These are phyloP conservation scores for Cyprinodon variegatus DNA, from an alignment of 2,113 vertebrate genomes.

Conservation along the genomic window DNA sequence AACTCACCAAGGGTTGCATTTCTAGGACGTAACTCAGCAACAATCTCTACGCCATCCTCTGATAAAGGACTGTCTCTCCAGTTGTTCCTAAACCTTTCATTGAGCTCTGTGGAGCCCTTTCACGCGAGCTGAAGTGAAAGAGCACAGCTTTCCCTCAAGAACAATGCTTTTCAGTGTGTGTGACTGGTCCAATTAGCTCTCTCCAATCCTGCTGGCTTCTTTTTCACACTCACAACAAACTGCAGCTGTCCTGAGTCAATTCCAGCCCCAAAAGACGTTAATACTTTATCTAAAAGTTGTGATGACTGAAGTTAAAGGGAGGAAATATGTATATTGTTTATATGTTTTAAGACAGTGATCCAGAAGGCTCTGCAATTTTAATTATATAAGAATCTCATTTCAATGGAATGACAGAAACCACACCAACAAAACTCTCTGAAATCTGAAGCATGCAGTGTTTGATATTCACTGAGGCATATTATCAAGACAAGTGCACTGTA, in stretches of 20 bases:
- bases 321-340: constrained; percentile 7
- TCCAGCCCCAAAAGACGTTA: constrained; percentile 14
- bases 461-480: constrained; percentile 19
- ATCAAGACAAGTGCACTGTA: constrained; percentile 13
- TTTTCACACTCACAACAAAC: constrained; percentile 31
- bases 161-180: constrained; percentile 18
- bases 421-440: constrained; percentile 18
- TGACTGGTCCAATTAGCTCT: constrained; percentile 23
- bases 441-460: constrained; percentile 30
- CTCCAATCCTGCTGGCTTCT: constrained; percentile 14
- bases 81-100: constrained; percentile 3
- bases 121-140: background rate
- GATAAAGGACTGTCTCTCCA: background rate
- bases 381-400: constrained; percentile 23
- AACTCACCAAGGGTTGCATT: constrained; percentile 5
- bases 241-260: constrained; percentile 38
- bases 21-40: constrained; percentile 20
- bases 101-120: constrained; percentile 22
- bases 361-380: constrained; percentile 3
- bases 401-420: constrained; percentile 22
- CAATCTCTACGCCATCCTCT: background rate
- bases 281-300: constrained; percentile 28
- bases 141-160: constrained; percentile 1
- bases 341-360: constrained; percentile 12
- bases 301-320: constrained; percentile 10